Conservation (phyloP, 2,888 invertebrate species). For the Antheraea yamamai region DNA sequence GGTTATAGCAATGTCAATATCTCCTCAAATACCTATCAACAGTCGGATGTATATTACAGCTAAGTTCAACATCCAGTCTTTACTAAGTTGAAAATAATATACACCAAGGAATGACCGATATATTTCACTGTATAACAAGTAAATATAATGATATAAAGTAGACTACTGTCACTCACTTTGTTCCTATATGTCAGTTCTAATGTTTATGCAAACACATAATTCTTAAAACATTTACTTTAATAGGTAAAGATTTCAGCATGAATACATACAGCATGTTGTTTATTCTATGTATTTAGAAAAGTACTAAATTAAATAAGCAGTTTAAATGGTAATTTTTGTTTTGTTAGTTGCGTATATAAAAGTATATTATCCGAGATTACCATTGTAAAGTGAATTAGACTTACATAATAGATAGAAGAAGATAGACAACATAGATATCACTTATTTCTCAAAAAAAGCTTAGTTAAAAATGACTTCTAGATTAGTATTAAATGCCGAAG, state of each 20-base stretch:
- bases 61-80: too few relatives aligned
- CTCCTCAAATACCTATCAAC: too few relatives aligned
- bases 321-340: neutral
- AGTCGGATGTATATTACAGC: too few relatives aligned
- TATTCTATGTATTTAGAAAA: neutral
- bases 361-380: neutral
- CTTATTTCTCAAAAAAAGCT: neutral
- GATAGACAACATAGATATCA: neutral
- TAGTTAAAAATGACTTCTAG: constrained; percentile 9
- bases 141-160: neutral
- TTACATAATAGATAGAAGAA: neutral
- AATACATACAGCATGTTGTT: too few relatives aligned
- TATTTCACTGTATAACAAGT: neutral
- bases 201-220: too few relatives aligned
- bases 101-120: neutral
- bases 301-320: neutral
- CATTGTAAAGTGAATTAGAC: neutral
- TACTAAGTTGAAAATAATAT: neutral
- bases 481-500: constrained; percentile 14
- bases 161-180: neutral
- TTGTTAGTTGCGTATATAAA: neutral
- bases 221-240: neutral
- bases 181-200: too few relatives aligned
- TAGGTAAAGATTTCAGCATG: neutral
- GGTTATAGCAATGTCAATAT: too few relatives aligned